Conservation (phyloP, 2,797 vertebrate genomes). For the Oophaga sylvatica region DNA sequence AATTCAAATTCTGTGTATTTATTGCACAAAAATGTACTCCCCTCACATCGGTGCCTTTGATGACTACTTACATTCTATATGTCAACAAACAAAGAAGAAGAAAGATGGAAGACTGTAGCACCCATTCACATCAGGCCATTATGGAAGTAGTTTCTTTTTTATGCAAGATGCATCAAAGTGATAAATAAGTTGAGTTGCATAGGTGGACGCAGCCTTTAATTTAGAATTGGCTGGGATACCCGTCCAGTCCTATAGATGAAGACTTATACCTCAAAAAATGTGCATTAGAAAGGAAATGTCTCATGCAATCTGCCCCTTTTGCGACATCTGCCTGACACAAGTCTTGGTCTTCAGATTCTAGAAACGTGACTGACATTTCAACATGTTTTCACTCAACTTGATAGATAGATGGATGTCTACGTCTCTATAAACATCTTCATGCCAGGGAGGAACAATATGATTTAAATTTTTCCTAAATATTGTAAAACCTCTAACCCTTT, state of each 20-base stretch:
- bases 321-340: constrained; percentile 19
- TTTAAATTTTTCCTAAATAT: constrained; percentile 40
- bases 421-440: constrained; percentile 17
- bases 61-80: no score
- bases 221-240: neutral
- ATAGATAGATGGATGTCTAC: constrained; percentile 20
- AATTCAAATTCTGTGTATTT: no score
- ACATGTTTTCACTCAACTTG: neutral
- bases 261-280: neutral
- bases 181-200: neutral
- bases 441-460: constrained; percentile 18
- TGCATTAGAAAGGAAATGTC: constrained; percentile 2
- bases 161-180: neutral
- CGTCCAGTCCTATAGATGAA: neutral
- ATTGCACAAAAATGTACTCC: no score
- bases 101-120: no score
- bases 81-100: no score
- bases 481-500: constrained; percentile 24
- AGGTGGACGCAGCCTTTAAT: neutral
- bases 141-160: no score
- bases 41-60: no score
- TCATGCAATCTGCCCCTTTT: constrained; percentile 12
- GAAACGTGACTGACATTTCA: constrained; percentile 6
- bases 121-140: no score
- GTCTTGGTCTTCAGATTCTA: constrained; percentile 20